These are phyloP conservation scores for Slavum lentiscoides DNA, from an alignment of 2,888 invertebrate genomes.

Conservation along the genomic window DNA sequence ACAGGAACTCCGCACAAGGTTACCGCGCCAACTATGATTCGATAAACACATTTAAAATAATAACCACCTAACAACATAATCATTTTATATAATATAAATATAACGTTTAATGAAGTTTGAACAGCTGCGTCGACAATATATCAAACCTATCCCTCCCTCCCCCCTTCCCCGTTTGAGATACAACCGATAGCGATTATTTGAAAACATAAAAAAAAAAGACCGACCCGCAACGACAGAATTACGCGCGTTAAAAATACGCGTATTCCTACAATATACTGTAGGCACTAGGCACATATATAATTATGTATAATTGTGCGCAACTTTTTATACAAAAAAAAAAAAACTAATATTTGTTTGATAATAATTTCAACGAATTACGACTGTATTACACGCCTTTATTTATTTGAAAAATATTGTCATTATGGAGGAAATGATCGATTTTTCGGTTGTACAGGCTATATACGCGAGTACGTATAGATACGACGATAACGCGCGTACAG, in stretches of 20 bases:
- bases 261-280: background rate
- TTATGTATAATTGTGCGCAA: background rate
- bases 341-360: background rate
- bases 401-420: slow-evolving; percentile 9
- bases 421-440: background rate
- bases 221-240: background rate
- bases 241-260: background rate
- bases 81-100: background rate
- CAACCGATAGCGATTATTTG: background rate
- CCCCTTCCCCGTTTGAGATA: background rate
- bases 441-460: background rate
- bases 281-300: background rate
- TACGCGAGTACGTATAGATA: background rate
- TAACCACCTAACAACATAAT: background rate
- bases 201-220: background rate
- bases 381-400: background rate
- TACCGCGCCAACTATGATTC: background rate
- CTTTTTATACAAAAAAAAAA: background rate
- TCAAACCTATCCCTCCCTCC: too few species aligned
- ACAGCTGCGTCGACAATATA: background rate
- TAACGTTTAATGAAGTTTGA: background rate
- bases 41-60: background rate
- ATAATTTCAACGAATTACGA: background rate
- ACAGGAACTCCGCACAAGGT: background rate
- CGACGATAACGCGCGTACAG: background rate